Conservation (phyloP, 2,113 vertebrate genomes). For the Upupa epops region DNA sequence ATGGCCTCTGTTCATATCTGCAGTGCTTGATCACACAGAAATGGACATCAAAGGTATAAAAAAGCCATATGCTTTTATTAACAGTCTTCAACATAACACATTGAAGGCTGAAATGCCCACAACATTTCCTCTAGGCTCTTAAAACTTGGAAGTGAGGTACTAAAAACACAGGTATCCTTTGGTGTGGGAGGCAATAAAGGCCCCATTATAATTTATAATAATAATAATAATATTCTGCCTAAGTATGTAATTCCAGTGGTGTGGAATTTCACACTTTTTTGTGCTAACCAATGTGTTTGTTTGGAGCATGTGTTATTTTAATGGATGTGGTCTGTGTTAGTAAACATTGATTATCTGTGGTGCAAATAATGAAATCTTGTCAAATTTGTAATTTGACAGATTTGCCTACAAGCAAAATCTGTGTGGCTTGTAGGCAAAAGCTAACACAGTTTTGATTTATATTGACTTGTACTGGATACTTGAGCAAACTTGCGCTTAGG, state of each 20-base stretch:
- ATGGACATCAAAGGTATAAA: neutral
- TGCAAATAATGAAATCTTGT: slow-evolving; percentile 24
- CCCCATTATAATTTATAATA: neutral
- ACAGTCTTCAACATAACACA: neutral
- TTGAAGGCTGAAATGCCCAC: neutral
- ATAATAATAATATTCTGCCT: neutral
- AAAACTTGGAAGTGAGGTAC: neutral
- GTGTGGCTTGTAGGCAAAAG: neutral
- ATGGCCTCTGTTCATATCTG: neutral
- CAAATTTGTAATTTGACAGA: slow-evolving; percentile 31
- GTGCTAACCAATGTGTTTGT: neutral
- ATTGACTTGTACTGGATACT: neutral
- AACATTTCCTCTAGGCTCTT: neutral
- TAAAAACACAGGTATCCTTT: neutral
- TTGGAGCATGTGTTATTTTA: neutral
- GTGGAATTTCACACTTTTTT: neutral
- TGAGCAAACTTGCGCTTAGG: neutral
- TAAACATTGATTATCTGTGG: neutral
- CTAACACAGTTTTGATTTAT: neutral
- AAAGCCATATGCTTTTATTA: rapidly evolving
- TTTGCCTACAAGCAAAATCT: no score
- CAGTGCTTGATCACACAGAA: neutral
- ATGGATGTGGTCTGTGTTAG: neutral
- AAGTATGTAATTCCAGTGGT: neutral
- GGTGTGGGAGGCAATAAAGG: neutral